These are phyloP conservation scores for Cataglyphis altisquamis DNA, from an alignment of 2,888 invertebrate genomes.

Conservation along the genomic window DNA sequence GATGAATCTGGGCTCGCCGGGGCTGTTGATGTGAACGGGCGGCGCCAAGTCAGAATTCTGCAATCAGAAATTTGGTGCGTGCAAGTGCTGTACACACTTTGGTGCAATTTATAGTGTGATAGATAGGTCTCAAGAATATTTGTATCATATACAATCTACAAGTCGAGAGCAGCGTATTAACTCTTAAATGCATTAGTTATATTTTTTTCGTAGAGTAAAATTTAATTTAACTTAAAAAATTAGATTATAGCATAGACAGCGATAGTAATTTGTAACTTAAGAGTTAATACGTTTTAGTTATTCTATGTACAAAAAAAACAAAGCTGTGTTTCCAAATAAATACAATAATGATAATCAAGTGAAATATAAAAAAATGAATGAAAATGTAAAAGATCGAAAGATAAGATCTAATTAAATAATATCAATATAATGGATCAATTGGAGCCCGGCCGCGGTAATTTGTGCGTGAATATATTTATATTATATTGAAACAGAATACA, in stretches of 20 bases:
- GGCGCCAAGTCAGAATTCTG: slow-evolving; percentile 80
- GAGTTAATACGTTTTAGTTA: slow-evolving; percentile 15
- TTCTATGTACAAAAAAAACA: slow-evolving; percentile 32
- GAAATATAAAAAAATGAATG: background rate
- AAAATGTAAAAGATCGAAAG: no score
- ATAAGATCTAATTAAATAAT: no score
- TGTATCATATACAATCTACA: slow-evolving; percentile 16
- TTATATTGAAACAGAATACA: no score
- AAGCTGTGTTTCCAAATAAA: slow-evolving; percentile 4
- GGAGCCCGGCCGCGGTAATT: no score
- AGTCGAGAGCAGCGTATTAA: background rate
- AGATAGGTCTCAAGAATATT: background rate
- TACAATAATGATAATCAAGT: background rate
- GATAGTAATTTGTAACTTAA: slow-evolving; percentile 22
- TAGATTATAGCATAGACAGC: background rate
- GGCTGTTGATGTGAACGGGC: slow-evolving; percentile 81
- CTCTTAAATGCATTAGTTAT: slow-evolving; percentile 15
- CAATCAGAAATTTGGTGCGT: slow-evolving; percentile 81
- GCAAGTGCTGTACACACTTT: slow-evolving; percentile 73
- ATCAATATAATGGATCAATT: no score
- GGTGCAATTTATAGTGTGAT: slow-evolving; percentile 45
- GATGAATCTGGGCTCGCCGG: slow-evolving; percentile 82
- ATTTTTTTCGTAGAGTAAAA: background rate
- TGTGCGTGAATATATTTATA: no score
- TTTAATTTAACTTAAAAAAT: background rate